A percentile compares a stretch with the other conserved stretches of the same genome.
Evolutionary conservation across 2,113 vertebrate genomes (phyloP).

Genomic region (Antechinus flavipes): DNA sequence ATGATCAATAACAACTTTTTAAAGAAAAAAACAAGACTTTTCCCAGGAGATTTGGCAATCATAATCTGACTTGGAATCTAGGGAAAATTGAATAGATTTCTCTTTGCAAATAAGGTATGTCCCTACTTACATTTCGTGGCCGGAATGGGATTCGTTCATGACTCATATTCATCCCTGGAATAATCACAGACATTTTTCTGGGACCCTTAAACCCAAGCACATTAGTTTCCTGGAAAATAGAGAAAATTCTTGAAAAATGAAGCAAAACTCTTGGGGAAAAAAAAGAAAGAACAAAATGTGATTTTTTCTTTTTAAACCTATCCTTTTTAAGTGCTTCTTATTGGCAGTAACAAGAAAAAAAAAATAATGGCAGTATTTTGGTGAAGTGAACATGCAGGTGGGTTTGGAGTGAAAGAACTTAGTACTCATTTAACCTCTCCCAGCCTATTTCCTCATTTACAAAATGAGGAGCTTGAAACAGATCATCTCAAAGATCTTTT

Average conservation of each 20-base stretch:
- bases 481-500: background rate
- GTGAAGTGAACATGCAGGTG: background rate
- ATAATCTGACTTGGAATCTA: background rate
- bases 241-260: conserved; percentile 27
- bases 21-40: background rate
- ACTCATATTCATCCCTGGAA: conserved; percentile 97
- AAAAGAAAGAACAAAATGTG: background rate
- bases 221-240: conserved; percentile 93
- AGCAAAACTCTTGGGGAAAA: conserved; percentile 31
- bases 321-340: background rate
- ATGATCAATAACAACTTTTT: background rate
- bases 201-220: conserved; percentile 98
- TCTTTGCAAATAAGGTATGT: conserved; percentile 14
- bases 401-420: background rate
- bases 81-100: background rate
- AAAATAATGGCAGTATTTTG: background rate
- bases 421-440: background rate
- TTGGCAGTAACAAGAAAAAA: background rate
- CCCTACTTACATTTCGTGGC: conserved; percentile 90
- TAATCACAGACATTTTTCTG: conserved; percentile 97
- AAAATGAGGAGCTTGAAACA: background rate
- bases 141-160: conserved; percentile 93
- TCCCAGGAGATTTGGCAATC: background rate
- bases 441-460: background rate
- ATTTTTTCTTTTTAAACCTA: background rate